Evolutionary conservation across 2,888 invertebrate genomes (phyloP), one percentile per base, ranked within the genome.

Genomic region (Hesperia comma): DNA sequence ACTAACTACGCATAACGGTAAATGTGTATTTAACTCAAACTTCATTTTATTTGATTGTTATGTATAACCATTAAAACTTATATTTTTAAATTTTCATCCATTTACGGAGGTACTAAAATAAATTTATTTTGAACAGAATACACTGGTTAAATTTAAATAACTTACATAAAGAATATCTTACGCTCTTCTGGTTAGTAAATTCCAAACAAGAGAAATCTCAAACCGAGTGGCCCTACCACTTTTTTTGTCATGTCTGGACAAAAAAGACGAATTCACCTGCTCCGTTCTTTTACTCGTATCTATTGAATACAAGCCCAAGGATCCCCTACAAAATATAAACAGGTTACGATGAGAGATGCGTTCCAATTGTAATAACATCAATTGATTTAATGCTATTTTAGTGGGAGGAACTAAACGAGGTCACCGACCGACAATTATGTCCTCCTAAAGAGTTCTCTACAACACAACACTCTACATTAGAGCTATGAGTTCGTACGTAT

Each of bases 311-410:
- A 69, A 68, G 69, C 53, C 63, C 62, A 66, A 77, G 70, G 76
- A 77, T 79, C 80, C 82, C 80, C 80, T 76, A 81, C 77, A 79
- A 80, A 82, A 81, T 79, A 78, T 81, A 79, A 79, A 79, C 81
- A 80, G 81, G 84, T 86, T 84, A 86, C 85, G 79, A 82, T 77
- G 84, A 85, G 80, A 86, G 84, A 83, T 84, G 83, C 85, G 85
- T 85, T 85, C 86, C 89, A 89, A 88, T 90, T 89, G 90, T 91
- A 90, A 89, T 90, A 91, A 88, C 89, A 87, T 89, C 92, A 92
- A 92, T 92, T 92, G 91, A 91, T 91, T 90, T 90, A 92, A 90
- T 84, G 86, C 85, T 90, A 86, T 90, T 90, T 91, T 90, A 92
- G 89, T 91, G 82, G 90, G 86, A 88, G 90, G 87, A 90, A 87